Conservation (phyloP, 2,888 invertebrate genomes). For the Lumbricus terrestris region DNA sequence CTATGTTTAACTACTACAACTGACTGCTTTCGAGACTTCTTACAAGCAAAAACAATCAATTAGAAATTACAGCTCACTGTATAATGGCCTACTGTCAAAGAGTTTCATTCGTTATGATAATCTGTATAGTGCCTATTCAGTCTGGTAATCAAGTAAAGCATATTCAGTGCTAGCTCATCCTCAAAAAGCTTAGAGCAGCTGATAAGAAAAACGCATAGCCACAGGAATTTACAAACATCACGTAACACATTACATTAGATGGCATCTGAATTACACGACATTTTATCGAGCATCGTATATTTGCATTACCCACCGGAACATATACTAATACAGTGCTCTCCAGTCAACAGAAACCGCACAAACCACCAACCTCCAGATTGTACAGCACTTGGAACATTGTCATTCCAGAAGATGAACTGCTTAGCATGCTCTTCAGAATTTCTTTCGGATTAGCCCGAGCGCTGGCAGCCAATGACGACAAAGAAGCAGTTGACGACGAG, state of each 20-base stretch:
- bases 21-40: background rate
- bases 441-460: slow-evolving; percentile 49
- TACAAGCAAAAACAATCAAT: background rate
- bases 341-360: background rate
- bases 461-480: slow-evolving; percentile 41
- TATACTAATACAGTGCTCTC: background rate
- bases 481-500: slow-evolving; percentile 53
- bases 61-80: too few species aligned
- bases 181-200: too few species aligned
- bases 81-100: background rate
- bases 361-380: slow-evolving; percentile 58
- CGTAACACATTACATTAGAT: too few species aligned
- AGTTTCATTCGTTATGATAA: too few species aligned
- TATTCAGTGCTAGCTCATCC: too few species aligned
- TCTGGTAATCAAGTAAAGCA: too few species aligned
- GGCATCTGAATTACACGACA: too few species aligned
- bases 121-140: too few species aligned
- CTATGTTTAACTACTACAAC: background rate
- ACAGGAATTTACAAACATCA: too few species aligned
- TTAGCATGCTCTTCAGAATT: slow-evolving; percentile 56
- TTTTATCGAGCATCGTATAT: background rate
- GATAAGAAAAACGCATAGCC: too few species aligned
- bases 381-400: slow-evolving; percentile 61
- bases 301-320: background rate
- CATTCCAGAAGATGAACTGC: slow-evolving; percentile 54